Conservation (phyloP, 2,888 invertebrate species). For the Caenorhabditis uteleia region DNA sequence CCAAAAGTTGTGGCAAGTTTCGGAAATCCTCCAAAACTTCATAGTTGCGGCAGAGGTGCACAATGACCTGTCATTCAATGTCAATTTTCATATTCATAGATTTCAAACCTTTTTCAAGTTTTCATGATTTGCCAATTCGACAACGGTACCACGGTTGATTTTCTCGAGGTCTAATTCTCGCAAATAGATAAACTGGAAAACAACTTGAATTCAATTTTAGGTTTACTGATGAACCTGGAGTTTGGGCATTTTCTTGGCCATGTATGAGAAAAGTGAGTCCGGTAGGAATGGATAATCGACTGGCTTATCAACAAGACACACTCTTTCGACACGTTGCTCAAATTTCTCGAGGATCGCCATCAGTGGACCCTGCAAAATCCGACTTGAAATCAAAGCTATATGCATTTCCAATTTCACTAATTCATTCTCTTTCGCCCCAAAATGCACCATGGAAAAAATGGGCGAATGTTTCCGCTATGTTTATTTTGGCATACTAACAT, state of each 20-base stretch:
- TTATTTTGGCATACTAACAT: too few species aligned
- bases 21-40: conserved; percentile 68
- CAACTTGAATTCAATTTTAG: not conserved
- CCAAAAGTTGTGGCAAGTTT: conserved; percentile 67
- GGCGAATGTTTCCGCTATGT: too few species aligned
- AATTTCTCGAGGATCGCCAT: conserved; percentile 61
- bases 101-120: conserved; percentile 59
- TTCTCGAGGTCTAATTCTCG: conserved; percentile 69
- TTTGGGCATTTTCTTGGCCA: conserved; percentile 64
- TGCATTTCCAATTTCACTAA: too few species aligned
- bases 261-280: conserved; percentile 67
- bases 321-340: conserved; percentile 65
- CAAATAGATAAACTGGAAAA: conserved; percentile 68
- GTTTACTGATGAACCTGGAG: conserved; percentile 52
- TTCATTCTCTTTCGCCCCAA: too few species aligned
- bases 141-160: conserved; percentile 68
- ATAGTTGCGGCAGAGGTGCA: conserved; percentile 67
- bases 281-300: conserved; percentile 70
- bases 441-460: too few species aligned
- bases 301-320: conserved; percentile 69
- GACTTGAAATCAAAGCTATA: too few species aligned
- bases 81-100: not conserved
- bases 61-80: conserved; percentile 46
- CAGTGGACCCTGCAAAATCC: conserved; percentile 59
- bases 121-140: conserved; percentile 63